Evolutionary conservation across 2,888 invertebrate genomes (phyloP), one percentile per base, ranked within the genome.

Genomic region (Stramonita haemastoma): DNA sequence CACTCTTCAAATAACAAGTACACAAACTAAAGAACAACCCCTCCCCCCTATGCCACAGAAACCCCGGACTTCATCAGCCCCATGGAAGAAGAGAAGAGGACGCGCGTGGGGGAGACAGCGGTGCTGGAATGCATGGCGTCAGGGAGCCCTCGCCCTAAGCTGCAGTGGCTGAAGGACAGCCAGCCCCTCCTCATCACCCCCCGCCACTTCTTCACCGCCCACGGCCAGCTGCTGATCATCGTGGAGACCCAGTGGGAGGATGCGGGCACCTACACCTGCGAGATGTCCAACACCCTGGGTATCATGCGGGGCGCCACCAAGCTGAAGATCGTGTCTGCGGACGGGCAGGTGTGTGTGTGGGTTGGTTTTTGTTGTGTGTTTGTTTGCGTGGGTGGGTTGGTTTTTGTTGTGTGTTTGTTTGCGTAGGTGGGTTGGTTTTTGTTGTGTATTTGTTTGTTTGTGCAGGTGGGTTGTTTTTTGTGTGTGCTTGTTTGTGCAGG

Each of bases 241-340:
- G 97, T 98, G 81, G 97, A 98, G 94, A 97, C 98, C 0, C 97
- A 97, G 91, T 96, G 97, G 6, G 97, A 96, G 92, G 99, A 99
- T 96, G 97, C 98, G 60, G 99, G 99, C 0, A 97, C 97, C 90
- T 99, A 99, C 96, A 98, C 98, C 93, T 99, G 99, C 96, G 97
- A 98, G 96, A 97, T 99, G 96, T 97, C 97, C 83, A 99, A 99
- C 96, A 97, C 97, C 83, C 96, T 98, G 79, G 98, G 98, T 15
- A 97, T 97, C 89, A 97, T 97, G 93, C 97, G 97, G 91, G 98
- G 98, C 90, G 97, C 97, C 93, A 97, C 98, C 83, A 97, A 97
- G 90, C 97, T 98, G 88, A 97, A 97, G 87, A 97, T 98, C 32
- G 97, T 97, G 93, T 97, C 98, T 92, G 96, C 97, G 96, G 96